Base-by-base conservation (phyloP, 2,888 invertebrate species). In the Ellobium chinense region DNA sequence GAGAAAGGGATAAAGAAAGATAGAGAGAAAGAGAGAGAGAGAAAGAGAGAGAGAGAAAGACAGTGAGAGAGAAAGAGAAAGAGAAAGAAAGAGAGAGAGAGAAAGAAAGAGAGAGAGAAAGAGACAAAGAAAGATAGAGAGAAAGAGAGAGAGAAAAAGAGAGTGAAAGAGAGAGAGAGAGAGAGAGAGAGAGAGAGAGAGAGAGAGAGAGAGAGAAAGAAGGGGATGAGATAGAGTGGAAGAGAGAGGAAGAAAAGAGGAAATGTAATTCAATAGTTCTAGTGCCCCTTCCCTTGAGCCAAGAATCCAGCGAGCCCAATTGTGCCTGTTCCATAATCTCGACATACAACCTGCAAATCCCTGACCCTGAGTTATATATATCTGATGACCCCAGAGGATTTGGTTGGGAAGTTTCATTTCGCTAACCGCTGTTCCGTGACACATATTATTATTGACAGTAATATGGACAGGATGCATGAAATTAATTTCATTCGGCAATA, bases 1-100 rank as follows among this genome's bases (percentile, higher is more conserved):
- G 36, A 58, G 31, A 73, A 36, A 73, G n/a, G 31, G 27, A 36
- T 14, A 27, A 29, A 39, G 54, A 46, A 21, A 56, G 31, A 65
- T 12, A 65, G 18, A 31, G 31, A 65, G 18, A 24, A 14, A 62
- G 62, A 62, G 62, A 62, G 62, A 62, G 62, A 62, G 62, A 62
- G 62, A 62, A 29, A 62, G 29, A 62, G 62, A 62, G 62, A 62
- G 62, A 62, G 46, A 46, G 46, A 46, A 46, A 46, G 46, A 46
- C 9, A 46, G 46, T 46, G 46, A 46, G 46, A 46, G 46, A 46
- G 46, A 46, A 18, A 46, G 46, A 46, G 46, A 46, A 18, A 46
- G 46, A 46, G 46, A 46, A 18, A 46, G 46, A 46, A 18, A 46
- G 7, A 46, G 46, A 46, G 46, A 46, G 7, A 46, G 46, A 46